phyloP scores from a whole-genome alignment of 2,113 vertebrate genomes.

The Hydrolagus affinis region DNA sequence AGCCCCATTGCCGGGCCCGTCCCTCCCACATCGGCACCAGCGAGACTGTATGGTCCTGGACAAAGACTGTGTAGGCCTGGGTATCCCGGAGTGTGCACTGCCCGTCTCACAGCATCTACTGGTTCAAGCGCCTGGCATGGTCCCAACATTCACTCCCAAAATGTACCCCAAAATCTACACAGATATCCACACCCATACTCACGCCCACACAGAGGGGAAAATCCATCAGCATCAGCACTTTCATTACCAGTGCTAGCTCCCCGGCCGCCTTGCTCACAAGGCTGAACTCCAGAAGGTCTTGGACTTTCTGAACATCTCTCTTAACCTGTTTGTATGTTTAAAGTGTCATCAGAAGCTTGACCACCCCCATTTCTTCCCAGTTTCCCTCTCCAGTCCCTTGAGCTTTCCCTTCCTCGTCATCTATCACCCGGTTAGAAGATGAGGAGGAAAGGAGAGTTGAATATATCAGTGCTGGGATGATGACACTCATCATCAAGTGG shows the following conservation, averaged over 20 bases:
- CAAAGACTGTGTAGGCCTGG: slow-evolving; percentile 10
- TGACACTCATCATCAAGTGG: too few relatives aligned
- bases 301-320: too few relatives aligned
- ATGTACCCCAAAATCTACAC: slow-evolving; percentile 48
- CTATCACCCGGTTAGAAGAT: not conserved
- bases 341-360: too few relatives aligned
- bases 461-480: too few relatives aligned
- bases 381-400: too few relatives aligned
- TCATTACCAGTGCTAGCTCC: slow-evolving; percentile 47
- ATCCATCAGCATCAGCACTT: slow-evolving; percentile 49
- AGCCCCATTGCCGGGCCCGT: not conserved
- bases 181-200: slow-evolving; percentile 48
- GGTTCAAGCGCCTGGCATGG: slow-evolving; percentile 34
- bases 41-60: slow-evolving; percentile 36
- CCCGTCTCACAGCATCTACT: slow-evolving; percentile 39
- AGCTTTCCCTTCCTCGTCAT: not conserved
- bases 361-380: too few relatives aligned
- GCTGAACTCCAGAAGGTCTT: not conserved
- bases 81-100: slow-evolving; percentile 35
- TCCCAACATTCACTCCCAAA: slow-evolving; percentile 36
- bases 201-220: slow-evolving; percentile 49
- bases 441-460: not conserved
- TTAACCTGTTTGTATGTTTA: too few relatives aligned
- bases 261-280: not conserved
- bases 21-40: slow-evolving; percentile 32